phyloP scores from a whole-genome alignment of 1,140 invertebrate species.

The Sesamia nonagrioides region DNA sequence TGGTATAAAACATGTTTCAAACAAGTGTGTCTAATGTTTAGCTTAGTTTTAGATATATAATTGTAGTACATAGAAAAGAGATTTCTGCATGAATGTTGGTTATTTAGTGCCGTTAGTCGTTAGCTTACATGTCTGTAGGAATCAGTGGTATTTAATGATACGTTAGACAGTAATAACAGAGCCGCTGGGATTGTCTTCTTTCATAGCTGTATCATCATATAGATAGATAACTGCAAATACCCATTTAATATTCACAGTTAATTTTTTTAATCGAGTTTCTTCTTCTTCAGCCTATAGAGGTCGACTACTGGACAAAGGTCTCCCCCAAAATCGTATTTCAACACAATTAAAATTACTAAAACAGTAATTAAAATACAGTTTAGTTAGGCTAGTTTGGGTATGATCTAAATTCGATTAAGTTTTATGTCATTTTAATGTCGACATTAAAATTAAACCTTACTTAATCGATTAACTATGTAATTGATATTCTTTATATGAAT shows the following conservation, averaged over 20 bases:
- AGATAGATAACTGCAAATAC: not conserved
- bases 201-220: not conserved
- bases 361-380: not conserved
- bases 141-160: slow-evolving; percentile 9
- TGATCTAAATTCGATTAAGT: too few species aligned
- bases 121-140: slow-evolving; percentile 7
- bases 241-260: not conserved
- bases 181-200: not conserved
- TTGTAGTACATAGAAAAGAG: slow-evolving; percentile 1
- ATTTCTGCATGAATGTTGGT: not conserved
- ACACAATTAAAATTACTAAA: not conserved
- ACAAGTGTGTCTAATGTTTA: too few species aligned
- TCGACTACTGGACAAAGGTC: too few species aligned
- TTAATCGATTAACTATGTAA: too few species aligned
- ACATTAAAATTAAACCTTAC: too few species aligned
- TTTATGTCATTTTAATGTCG: too few species aligned
- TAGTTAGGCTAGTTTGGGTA: too few species aligned
- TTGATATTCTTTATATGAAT: too few species aligned
- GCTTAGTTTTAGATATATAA: not conserved
- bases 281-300: too few species aligned
- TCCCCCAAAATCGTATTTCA: too few species aligned
- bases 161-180: slow-evolving; percentile 8
- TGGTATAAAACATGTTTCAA: not conserved
- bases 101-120: slow-evolving; percentile 1
- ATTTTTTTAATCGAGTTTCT: too few species aligned